These are phyloP conservation scores for Neotoma lepida DNA, from an alignment of 2,113 vertebrate genomes.

Conservation along the genomic window DNA sequence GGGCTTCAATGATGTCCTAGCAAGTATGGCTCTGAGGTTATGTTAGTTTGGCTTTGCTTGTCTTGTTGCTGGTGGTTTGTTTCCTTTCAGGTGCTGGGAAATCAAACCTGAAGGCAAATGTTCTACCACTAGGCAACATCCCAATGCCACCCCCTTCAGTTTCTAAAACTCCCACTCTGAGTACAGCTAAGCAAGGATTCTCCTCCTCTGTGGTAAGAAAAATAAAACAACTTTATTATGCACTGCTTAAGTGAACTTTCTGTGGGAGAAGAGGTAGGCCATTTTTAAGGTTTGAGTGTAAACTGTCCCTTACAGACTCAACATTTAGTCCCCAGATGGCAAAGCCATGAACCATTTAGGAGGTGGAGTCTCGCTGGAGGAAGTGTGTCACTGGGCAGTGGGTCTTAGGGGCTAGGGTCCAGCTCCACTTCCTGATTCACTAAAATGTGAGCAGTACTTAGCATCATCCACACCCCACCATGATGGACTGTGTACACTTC, in stretches of 20 bases:
- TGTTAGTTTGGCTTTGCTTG: neutral
- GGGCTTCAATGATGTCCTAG: neutral
- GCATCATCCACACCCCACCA: neutral
- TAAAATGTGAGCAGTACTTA: neutral
- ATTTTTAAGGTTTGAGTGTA: neutral
- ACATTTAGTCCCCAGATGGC: neutral
- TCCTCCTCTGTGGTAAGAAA: conserved; percentile 18
- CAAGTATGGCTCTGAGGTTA: neutral
- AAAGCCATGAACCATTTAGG: neutral
- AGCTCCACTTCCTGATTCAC: neutral
- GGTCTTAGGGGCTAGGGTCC: neutral
- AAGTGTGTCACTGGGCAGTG: neutral
- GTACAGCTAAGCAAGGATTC: conserved; percentile 20
- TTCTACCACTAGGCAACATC: neutral
- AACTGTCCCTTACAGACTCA: neutral
- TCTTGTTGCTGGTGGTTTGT: neutral
- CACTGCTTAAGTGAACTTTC: neutral
- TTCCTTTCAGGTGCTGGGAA: neutral
- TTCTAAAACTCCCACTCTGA: conserved; percentile 16
- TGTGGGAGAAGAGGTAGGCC: neutral
- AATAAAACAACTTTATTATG: neutral
- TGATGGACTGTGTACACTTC: neutral
- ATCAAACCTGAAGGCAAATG: neutral
- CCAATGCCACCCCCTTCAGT: neutral
- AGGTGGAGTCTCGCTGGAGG: neutral